Percentiles rank a stretch among this genome's conserved stretches.
Conservation (phyloP, 2,888 invertebrate genomes). For the Sphaerolaimus hirsutus region DNA sequence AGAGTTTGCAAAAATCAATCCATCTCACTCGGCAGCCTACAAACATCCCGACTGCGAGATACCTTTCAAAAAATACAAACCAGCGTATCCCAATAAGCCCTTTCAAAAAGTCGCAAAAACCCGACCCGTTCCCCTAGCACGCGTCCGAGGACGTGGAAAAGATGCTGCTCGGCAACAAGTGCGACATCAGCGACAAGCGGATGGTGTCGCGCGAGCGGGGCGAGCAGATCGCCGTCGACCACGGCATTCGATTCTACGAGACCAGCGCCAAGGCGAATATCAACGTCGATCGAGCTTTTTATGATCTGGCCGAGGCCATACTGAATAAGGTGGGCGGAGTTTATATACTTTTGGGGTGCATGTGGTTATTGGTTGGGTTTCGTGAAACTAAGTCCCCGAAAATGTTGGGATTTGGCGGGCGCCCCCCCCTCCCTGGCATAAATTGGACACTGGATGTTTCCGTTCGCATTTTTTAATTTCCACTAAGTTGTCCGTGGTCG, state of each 20-base stretch:
- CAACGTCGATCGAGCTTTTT: slow-evolving; percentile 92
- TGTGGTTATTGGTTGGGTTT: no score
- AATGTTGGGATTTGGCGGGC: neutral
- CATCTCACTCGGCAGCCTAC: no score
- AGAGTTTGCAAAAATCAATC: no score
- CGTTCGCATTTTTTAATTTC: no score
- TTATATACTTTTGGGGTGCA: neutral
- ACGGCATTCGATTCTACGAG: slow-evolving; percentile 96
- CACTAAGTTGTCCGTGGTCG: neutral
- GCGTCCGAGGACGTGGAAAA: slow-evolving; percentile 96
- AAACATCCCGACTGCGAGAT: no score
- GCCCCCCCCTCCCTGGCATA: neutral
- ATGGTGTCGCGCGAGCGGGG: slow-evolving; percentile 81
- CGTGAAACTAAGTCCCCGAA: no score
- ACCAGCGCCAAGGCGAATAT: slow-evolving; percentile 92
- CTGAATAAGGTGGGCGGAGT: slow-evolving; percentile 14
- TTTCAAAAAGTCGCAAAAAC: no score
- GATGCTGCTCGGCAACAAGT: slow-evolving; percentile 91
- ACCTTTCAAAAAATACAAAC: no score
- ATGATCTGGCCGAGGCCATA: slow-evolving; percentile 55
- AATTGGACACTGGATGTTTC: neutral
- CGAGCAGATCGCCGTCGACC: slow-evolving; percentile 72
- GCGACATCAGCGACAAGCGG: slow-evolving; percentile 76
- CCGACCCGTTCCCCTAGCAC: no score
- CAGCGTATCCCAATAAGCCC: no score